Evolutionary conservation across 1,140 invertebrate genomes (phyloP), one percentile per base, ranked within the genome.

Genomic region (Diploscapter pachys): DNA sequence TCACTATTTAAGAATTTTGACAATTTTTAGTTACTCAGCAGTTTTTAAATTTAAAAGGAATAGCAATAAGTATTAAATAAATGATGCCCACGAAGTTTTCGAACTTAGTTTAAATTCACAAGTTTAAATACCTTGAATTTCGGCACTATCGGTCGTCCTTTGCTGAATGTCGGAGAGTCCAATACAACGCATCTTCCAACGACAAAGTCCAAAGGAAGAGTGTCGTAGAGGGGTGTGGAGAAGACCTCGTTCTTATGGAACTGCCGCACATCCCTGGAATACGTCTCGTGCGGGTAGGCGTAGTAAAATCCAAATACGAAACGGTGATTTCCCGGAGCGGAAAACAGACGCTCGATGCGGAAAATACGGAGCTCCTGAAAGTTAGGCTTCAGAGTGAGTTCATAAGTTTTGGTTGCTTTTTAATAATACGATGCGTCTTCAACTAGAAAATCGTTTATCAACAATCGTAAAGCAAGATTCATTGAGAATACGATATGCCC

Each of bases 221-320:
- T 92, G 87, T 98, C 96, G 85, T 94, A 96, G 3, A 96, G 86
- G 0, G 83, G 83, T 5, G 83, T 84, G 72, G 77, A 75, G 64
- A 84, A 85, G 11, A 88, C 87, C 88, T 99, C 96, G 86, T 98
- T 98, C 56, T 91, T 90, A 87, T 93, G 98, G 88, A 98, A 97
- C 85, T 93, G 93, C 78, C 95, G 90, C 0, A 92, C 92, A 13
- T 95, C 94, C 86, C 98, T 95, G 86, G 98, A 95, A 88, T 93
- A 98, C 11, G 95, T 98, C 87, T 98, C 96, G 86, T 97, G 93
- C 6, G 95, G 95, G 71, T 95, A 89, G 65, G 97, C 88, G 87
- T 96, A 99, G 86, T 97, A 94, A 87, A 96, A 94, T 4, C 96
- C 96, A 87, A 94, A 97, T 0, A 94, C 94, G 88, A 92, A 95